Base-by-base conservation (phyloP, 1,140 invertebrate genomes). In the Sitophilus oryzae region DNA sequence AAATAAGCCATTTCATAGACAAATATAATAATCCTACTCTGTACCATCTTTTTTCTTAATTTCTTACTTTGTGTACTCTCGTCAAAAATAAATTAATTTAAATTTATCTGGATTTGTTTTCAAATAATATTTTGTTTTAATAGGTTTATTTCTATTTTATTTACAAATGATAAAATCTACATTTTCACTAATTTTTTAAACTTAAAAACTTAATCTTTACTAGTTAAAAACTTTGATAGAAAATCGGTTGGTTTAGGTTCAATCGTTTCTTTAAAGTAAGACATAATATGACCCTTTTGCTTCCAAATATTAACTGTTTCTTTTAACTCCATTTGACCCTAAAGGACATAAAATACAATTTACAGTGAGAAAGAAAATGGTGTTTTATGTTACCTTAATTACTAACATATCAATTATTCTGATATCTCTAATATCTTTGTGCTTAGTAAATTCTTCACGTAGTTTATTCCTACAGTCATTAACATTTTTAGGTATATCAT, bases 301-400 rank as follows among this genome's bases (percentile, higher is more conserved):
- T 95, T 95, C 89, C 90, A 96, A 50, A 83, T 77, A 48, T 88
- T 80, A 0, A 85, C 83, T 1, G 83, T 81, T 76, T 96, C 93
- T 67, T 90, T 83, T 30, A 97, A 74, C 66, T 96, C 93, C 90
- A 95, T 95, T 82, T 93, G 90, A 48, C 92, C 92, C 88, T 93
- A 67, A 77, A 79, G 66, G 46, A 44, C 11, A 25, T n/a, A 22
- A 5, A 52, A 6, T 15, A 11, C 1, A 2, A 23, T 4, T 22
- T 52, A 9, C 42, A 41, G n/a, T 19, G 37, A 42, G 8, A 42
- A 1, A 47, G 25, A 42, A 14, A 25, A 43, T 14, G n/a, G n/a
- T n/a, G n/a, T n/a, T 5, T 11, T 25, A 14, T 19, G 50, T 19
- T 81, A 93, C 93, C 83, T 93, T 95, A 35, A 95, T 82, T 18